phyloP scores from a whole-genome alignment of 2,113 vertebrate genomes.

The Corythaeola cristata region DNA sequence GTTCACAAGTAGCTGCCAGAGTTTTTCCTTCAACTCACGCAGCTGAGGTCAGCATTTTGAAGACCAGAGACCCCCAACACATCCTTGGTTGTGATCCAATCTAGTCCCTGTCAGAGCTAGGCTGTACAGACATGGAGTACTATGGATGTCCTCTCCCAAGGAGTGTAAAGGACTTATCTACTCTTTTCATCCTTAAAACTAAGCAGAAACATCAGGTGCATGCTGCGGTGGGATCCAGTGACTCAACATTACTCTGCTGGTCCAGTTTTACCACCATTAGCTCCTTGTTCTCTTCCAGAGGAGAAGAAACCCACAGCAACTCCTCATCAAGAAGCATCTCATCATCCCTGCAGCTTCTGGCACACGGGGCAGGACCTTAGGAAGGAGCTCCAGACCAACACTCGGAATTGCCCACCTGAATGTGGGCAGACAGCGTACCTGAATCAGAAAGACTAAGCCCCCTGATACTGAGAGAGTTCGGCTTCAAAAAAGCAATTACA shows the following conservation, averaged over 20 bases:
- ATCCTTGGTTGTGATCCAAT: not conserved
- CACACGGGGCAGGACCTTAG: rapidly evolving
- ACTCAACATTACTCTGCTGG: not conserved
- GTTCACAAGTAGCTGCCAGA: not conserved
- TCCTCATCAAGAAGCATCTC: not conserved
- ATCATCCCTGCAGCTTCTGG: not conserved
- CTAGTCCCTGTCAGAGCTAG: not conserved
- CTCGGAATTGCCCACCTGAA: not conserved
- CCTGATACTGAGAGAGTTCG: not conserved
- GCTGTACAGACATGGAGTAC: not conserved
- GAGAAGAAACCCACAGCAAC: not conserved
- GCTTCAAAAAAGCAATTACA: not conserved
- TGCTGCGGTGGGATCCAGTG: not conserved
- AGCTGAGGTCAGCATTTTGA: not conserved
- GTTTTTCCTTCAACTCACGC: not conserved
- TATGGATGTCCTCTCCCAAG: not conserved
- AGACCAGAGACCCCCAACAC: not conserved
- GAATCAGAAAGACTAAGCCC: not conserved
- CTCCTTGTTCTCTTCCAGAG: not conserved
- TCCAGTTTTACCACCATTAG: not conserved
- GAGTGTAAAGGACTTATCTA: not conserved
- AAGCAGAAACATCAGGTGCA: not conserved
- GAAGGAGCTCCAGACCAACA: not conserved
- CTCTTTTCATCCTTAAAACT: not conserved
- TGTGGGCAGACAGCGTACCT: not conserved